Evolutionary conservation across 2,888 invertebrate genomes (phyloP), one percentile per base, ranked within the genome.

Genomic region (Cantharis flavilabris): DNA sequence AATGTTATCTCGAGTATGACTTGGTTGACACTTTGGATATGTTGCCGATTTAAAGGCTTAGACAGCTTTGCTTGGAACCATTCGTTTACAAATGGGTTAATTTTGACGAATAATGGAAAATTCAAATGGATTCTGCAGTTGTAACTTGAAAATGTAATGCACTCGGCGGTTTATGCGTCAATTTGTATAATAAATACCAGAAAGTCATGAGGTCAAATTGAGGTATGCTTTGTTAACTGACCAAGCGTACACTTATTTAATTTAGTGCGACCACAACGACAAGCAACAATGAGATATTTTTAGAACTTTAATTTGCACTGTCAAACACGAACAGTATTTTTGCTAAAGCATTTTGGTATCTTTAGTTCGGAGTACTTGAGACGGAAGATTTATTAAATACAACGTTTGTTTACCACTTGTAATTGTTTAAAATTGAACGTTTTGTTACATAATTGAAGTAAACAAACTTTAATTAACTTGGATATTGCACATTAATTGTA

Each of bases 171-270:
- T 49, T 49, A 26, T 26, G 3, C n/a, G 76, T 73, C 72, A 76
- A 73, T 76, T 73, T 70, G 64, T 70, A 69, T 49, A 70, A 72
- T 76, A 76, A 70, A 76, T 73, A 73, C 63, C 70, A 28, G 64
- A 62, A 63, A 73, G 72, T 73, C 69, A 71, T 64, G 75, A 75
- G 77, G 77, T 77, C 75, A 77, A 77, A 75, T 70, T 71, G 75
- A 75, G 71, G 75, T 70, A 77, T 72, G 75, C 75, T 75, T 77
- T 75, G 77, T 75, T 75, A 77, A 72, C 77, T 75, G 62, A n/a
- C 72, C 71, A 77, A 71, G 77, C 75, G 65, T 77, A 71, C 69
- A 75, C 77, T 75, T 77, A 77, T 75, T 77, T 72, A 75, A 77
- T 77, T 77, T 77, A 77, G 69, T 77, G 74, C 75, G 62, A 71